Conservation (phyloP, 1,140 invertebrate genomes). For the Pseudomyrmex sp. region DNA sequence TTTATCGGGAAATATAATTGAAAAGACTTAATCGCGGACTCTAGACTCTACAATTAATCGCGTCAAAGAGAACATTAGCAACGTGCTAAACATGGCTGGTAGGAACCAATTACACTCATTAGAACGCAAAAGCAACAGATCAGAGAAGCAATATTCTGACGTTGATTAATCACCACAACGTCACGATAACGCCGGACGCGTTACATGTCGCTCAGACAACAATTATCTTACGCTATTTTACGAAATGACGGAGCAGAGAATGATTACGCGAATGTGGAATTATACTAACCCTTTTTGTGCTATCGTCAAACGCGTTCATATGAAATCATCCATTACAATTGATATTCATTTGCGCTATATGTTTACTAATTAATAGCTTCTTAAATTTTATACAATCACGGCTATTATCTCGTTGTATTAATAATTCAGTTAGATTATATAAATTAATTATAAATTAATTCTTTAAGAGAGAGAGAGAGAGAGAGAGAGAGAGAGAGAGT, state of each 20-base stretch:
- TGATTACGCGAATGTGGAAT: slow-evolving; percentile 29
- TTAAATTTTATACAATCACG: not conserved
- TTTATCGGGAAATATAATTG: not conserved
- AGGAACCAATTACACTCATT: slow-evolving; percentile 48
- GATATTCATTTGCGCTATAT: too few relatives aligned
- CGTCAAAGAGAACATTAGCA: slow-evolving; percentile 23
- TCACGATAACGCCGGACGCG: slow-evolving; percentile 18
- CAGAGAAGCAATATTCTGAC: slow-evolving; percentile 47
- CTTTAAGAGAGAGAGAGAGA: too few relatives aligned
- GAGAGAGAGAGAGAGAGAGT: too few relatives aligned
- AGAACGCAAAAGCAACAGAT: slow-evolving; percentile 40
- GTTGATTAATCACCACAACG: slow-evolving; percentile 49
- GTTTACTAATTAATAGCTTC: slow-evolving; percentile 10
- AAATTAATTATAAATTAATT: too few relatives aligned
- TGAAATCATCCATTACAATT: not conserved
- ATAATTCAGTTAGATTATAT: too few relatives aligned
- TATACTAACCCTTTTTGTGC: slow-evolving; percentile 43
- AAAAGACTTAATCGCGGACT: not conserved
- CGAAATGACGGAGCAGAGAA: slow-evolving; percentile 28
- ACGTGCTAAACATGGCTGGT: slow-evolving; percentile 14
- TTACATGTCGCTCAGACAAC: slow-evolving; percentile 32
- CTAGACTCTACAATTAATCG: slow-evolving; percentile 18
- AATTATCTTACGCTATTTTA: slow-evolving; percentile 39
- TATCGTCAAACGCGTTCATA: not conserved
- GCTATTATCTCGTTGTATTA: not conserved